Evolutionary conservation across 2,888 invertebrate species (phyloP).

Genomic region (Lasioglossum marginatum): DNA sequence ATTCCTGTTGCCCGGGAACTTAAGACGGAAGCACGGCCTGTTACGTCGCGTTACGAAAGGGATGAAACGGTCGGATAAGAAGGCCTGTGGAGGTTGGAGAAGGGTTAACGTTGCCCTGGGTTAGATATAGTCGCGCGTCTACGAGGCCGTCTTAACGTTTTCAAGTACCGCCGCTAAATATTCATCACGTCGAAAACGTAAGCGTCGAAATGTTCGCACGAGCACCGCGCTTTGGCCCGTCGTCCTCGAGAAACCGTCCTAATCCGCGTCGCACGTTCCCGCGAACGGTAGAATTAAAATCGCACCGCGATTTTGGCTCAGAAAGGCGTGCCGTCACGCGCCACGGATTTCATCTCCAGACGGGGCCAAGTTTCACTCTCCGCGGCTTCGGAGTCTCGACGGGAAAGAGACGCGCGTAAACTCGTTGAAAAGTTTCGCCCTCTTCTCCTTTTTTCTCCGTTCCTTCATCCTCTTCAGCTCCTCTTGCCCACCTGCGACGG

Average conservation of each 20-base stretch:
- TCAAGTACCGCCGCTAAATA: constrained; percentile 65
- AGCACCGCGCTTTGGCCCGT: constrained; percentile 47
- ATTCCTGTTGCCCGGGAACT: constrained; percentile 42
- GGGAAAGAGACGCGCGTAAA: constrained; percentile 39
- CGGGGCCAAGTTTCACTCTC: constrained; percentile 31
- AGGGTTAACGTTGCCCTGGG: constrained; percentile 45
- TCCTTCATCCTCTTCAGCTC: background rate
- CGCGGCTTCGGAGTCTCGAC: constrained; percentile 16
- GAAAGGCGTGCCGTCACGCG: constrained; percentile 34
- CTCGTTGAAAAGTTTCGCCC: constrained; percentile 51
- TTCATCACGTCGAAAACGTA: constrained; percentile 71
- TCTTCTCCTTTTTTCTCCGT: background rate
- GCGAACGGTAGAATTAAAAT: constrained; percentile 70
- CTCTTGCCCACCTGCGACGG: background rate
- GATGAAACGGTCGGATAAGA: constrained; percentile 44
- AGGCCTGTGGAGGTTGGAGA: constrained; percentile 9
- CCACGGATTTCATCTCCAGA: constrained; percentile 46
- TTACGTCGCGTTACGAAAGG: constrained; percentile 52
- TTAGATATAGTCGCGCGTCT: constrained; percentile 52
- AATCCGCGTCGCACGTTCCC: constrained; percentile 63
- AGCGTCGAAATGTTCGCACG: constrained; percentile 64
- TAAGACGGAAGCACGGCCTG: constrained; percentile 46
- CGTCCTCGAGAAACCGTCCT: constrained; percentile 62
- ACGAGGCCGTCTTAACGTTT: constrained; percentile 64
- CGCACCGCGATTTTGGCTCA: constrained; percentile 50